A percentile compares a stretch with the other conserved stretches of the same genome.
phyloP scores from a whole-genome alignment of 2,797 vertebrate species.

The Alauda arvensis region DNA sequence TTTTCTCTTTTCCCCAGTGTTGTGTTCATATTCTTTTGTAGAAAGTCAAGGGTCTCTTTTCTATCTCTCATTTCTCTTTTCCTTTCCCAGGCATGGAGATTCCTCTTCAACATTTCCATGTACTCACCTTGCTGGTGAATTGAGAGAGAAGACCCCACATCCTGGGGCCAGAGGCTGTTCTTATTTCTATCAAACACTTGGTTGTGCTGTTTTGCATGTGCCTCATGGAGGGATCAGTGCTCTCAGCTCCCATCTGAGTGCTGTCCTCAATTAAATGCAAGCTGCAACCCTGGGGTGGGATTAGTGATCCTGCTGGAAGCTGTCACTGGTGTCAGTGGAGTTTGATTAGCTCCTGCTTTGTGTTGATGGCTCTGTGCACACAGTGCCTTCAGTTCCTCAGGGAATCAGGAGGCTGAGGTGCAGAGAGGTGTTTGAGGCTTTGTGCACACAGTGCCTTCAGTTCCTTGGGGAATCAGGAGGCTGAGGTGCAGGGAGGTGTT shows the following conservation, averaged over 20 bases:
- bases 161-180: not conserved
- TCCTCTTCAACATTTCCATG: not conserved
- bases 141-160: not conserved
- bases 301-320: not conserved
- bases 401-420: not conserved
- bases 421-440: fast-evolving
- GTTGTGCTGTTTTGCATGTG: not conserved
- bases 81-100: not conserved
- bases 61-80: not conserved
- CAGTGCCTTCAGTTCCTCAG: not conserved
- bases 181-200: not conserved
- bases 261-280: not conserved
- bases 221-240: fast-evolving
- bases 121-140: not conserved
- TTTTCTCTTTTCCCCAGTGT: not conserved
- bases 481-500: not conserved
- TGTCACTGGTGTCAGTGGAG: fast-evolving
- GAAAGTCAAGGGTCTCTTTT: not conserved
- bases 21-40: not conserved
- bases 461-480: not conserved
- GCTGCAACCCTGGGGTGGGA: not conserved
- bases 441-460: not conserved
- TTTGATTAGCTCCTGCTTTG: not conserved
- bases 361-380: not conserved
- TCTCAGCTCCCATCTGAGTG: not conserved